These are phyloP conservation scores for Rhinogobius similis DNA, from an alignment of 2,113 vertebrate species.

Conservation along the genomic window DNA sequence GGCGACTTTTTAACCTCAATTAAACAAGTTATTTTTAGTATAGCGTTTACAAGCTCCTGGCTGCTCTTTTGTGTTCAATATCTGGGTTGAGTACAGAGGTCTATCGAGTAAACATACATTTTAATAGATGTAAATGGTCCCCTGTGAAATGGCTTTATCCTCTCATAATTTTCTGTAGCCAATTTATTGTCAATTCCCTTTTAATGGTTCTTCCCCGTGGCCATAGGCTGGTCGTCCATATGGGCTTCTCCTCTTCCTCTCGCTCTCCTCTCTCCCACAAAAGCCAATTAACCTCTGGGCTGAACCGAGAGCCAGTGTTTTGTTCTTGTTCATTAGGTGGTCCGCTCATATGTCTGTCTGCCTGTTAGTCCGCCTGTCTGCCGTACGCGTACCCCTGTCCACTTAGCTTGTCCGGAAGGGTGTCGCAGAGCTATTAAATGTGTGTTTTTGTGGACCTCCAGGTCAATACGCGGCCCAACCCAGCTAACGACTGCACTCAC, in stretches of 20 bases:
- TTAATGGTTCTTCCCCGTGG: not conserved
- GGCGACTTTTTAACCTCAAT: slow-evolving; percentile 78
- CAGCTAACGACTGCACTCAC: slow-evolving; percentile 82
- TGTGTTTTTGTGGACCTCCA: slow-evolving; percentile 70
- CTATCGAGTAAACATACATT: slow-evolving; percentile 53
- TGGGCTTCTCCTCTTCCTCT: slow-evolving; percentile 13
- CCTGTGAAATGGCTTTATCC: slow-evolving; percentile 23
- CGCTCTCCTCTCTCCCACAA: slow-evolving; percentile 22
- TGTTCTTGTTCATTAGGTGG: slow-evolving; percentile 61
- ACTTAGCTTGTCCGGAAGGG: slow-evolving; percentile 19
- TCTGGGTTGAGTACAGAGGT: slow-evolving; percentile 50
- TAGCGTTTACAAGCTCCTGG: slow-evolving; percentile 41
- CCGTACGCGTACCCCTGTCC: slow-evolving; percentile 43
- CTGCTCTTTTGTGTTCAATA: slow-evolving; percentile 49
- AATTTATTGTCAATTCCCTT: not conserved
- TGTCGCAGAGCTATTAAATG: slow-evolving; percentile 59
- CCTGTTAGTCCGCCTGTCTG: slow-evolving; percentile 20
- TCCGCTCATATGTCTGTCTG: slow-evolving; percentile 35
- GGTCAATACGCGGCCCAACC: slow-evolving; percentile 92
- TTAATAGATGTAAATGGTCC: slow-evolving; percentile 34
- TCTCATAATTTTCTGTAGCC: slow-evolving; percentile 2
- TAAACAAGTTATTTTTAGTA: slow-evolving; percentile 80
- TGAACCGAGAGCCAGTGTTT: slow-evolving; percentile 59
- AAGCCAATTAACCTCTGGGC: slow-evolving; percentile 53
- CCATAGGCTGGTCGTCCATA: slow-evolving; percentile 13